Evolutionary conservation across 1,140 invertebrate species (phyloP).

Genomic region (Drosophila lowei): DNA sequence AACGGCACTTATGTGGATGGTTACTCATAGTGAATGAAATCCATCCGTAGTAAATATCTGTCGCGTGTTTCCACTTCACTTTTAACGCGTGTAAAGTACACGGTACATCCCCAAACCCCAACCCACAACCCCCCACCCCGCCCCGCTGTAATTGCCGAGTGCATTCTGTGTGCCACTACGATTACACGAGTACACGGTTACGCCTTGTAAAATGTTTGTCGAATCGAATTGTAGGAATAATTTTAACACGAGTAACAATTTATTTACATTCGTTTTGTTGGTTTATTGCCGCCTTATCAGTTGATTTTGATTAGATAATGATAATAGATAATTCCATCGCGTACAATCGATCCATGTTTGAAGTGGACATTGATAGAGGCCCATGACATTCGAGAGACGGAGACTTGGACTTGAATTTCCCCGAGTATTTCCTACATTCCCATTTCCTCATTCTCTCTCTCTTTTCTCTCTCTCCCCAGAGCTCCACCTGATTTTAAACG

Average conservation of each 20-base stretch:
- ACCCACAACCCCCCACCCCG: too few species aligned
- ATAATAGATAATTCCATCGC: not conserved
- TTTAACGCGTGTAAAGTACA: too few species aligned
- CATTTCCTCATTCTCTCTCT: not conserved
- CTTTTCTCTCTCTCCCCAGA: slow-evolving; percentile 6
- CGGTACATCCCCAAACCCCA: too few species aligned
- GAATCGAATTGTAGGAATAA: not conserved
- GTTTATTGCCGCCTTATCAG: slow-evolving; percentile 10
- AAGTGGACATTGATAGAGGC: slow-evolving; percentile 6
- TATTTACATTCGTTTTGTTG: slow-evolving; percentile 11
- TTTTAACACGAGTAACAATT: slow-evolving; percentile 32
- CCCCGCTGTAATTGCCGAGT: too few species aligned
- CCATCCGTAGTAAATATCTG: too few species aligned
- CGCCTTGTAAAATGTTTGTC: slow-evolving; percentile 4
- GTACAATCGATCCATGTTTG: not conserved
- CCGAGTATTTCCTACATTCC: not conserved
- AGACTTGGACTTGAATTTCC: too few species aligned
- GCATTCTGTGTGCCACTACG: too few species aligned
- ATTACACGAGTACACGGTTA: not conserved
- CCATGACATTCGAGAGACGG: slow-evolving; percentile 13
- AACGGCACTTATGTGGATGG: too few species aligned
- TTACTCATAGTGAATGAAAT: too few species aligned
- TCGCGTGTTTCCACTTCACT: too few species aligned
- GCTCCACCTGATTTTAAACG: slow-evolving; percentile 11
- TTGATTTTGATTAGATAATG: slow-evolving; percentile 23